Evolutionary conservation across 2,797 vertebrate genomes (phyloP).

Genomic region (Petrocephalus schoutedeni): DNA sequence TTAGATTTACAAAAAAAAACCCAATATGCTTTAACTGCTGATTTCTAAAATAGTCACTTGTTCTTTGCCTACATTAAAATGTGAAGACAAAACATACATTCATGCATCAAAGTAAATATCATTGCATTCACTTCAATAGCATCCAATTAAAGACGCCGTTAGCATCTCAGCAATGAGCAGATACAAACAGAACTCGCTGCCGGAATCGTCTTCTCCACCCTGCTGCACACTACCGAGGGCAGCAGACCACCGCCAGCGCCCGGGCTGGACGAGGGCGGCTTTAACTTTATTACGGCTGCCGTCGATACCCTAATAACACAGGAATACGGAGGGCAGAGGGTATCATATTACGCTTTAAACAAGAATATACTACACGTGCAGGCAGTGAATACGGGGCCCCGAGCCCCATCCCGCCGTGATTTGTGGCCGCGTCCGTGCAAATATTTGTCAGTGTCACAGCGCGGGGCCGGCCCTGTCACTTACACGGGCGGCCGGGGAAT

Average conservation of each 20-base stretch:
- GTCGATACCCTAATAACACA: slow-evolving; percentile 72
- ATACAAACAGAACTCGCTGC: background rate
- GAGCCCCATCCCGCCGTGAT: slow-evolving; percentile 89
- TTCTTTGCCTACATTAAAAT: background rate
- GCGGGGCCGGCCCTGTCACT: slow-evolving; percentile 84
- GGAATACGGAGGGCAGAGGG: slow-evolving; percentile 53
- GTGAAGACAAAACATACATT: background rate
- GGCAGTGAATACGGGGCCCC: slow-evolving; percentile 97
- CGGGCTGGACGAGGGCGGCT: slow-evolving; percentile 57
- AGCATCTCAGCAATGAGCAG: background rate
- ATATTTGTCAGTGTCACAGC: slow-evolving; percentile 98
- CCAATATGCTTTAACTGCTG: background rate
- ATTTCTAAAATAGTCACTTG: background rate
- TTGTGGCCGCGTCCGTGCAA: slow-evolving; percentile 94
- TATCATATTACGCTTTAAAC: slow-evolving; percentile 75
- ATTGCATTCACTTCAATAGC: background rate
- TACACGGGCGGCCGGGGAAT: slow-evolving; percentile 82
- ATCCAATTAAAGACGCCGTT: background rate
- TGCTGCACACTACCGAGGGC: background rate
- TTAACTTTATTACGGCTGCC: slow-evolving; percentile 77
- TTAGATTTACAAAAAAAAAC: background rate
- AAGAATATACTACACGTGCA: slow-evolving; percentile 84
- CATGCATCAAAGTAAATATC: background rate
- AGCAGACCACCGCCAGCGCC: background rate
- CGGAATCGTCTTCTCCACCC: slow-evolving; percentile 32